Conservation (phyloP, 2,113 vertebrate genomes). For the Boulengeromyrus knoepffleri region DNA sequence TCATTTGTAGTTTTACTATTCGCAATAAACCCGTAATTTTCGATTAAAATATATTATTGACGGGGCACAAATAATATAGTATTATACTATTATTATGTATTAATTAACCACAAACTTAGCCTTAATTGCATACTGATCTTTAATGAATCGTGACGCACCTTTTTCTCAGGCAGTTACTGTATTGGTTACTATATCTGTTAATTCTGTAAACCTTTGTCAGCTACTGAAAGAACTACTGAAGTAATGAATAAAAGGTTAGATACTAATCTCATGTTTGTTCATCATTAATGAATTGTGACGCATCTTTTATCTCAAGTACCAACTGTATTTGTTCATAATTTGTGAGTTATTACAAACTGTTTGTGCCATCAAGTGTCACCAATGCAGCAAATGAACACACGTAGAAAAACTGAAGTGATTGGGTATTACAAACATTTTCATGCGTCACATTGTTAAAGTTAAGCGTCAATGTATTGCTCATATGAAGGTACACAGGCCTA, state of each 20-base stretch:
- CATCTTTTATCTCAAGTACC: not conserved
- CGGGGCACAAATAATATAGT: too few species aligned
- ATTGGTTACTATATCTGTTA: too few species aligned
- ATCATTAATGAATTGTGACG: too few species aligned
- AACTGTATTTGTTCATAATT: not conserved
- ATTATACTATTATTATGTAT: too few species aligned
- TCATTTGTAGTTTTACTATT: not conserved
- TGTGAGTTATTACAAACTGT: not conserved
- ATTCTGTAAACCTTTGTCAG: too few species aligned
- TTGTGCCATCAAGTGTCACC: not conserved
- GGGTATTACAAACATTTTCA: not conserved
- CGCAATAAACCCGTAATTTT: not conserved
- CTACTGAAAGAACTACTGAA: too few species aligned
- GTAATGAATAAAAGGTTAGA: too few species aligned
- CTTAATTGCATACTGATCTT: too few species aligned
- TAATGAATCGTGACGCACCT: too few species aligned
- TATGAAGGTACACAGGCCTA: not conserved
- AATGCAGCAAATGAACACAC: not conserved
- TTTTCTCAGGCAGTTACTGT: too few species aligned
- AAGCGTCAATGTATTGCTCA: not conserved
- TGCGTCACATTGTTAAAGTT: not conserved
- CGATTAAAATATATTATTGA: not conserved
- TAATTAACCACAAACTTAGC: too few species aligned
- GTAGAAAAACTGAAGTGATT: not conserved
- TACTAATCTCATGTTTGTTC: too few species aligned